These are phyloP conservation scores for Gobio occitaniae DNA, from an alignment of 2,797 vertebrate genomes.

Conservation along the genomic window DNA sequence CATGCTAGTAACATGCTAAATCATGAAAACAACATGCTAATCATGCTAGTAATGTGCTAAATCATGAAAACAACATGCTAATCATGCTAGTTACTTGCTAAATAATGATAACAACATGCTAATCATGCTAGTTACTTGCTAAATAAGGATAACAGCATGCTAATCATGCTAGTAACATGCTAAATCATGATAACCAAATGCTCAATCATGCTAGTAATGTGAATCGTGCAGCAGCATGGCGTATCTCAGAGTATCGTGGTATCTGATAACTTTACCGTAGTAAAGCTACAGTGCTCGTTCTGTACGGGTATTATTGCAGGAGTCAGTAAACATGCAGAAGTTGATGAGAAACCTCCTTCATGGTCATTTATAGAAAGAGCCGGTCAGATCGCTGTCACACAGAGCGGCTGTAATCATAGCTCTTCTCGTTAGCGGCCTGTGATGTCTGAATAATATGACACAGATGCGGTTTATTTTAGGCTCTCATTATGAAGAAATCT, in stretches of 20 bases:
- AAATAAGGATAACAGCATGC: no score
- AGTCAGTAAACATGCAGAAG: not conserved
- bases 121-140: no score
- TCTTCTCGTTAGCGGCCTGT: not conserved
- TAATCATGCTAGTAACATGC: no score
- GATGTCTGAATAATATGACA: not conserved
- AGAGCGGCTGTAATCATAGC: not conserved
- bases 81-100: no score
- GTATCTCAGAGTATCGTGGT: not conserved
- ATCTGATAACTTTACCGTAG: not conserved
- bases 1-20: no score
- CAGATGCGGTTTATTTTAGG: conserved; percentile 16
- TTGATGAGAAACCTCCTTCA: not conserved
- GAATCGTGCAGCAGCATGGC: not conserved
- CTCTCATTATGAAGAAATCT: conserved; percentile 10
- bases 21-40: no score
- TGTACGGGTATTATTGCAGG: not conserved
- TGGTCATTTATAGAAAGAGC: not conserved
- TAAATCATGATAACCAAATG: no score
- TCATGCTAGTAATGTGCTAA: no score
- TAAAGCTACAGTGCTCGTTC: not conserved
- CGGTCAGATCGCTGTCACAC: no score
- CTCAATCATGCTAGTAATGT: no score
- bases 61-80: no score
- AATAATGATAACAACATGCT: no score